Base-by-base conservation (phyloP, 2,797 vertebrate genomes). In the Nyctibius grandis region DNA sequence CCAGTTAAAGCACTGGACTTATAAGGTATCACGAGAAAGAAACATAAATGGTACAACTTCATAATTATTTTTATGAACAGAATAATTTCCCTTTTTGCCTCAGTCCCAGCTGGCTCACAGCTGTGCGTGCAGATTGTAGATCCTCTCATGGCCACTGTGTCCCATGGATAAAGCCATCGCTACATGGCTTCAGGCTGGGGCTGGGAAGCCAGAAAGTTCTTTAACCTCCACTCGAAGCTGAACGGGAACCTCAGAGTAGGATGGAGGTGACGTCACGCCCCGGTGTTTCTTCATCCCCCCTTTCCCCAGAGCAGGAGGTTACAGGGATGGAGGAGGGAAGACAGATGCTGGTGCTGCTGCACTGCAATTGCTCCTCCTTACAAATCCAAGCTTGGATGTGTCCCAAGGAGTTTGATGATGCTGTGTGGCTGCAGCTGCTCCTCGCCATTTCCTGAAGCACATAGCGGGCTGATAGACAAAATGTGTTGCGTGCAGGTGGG, bases 221-320 rank as follows among this genome's bases (percentile, higher is more conserved):
- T 82, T 76, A 38, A 44, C 10, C 7, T 75, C 53, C 19, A 8
- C 20, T 57, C 34, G 56, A 44, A 42, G 29, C 53, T 51, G 14
- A 74, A 44, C 1, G 6, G 50, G n/a, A 69, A n/a, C 33, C 59
- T 80, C 54, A 34, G 42, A 60, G 61, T 21, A 50, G n/a, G 17
- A n/a, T 21, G 44, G 26, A 72, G 17, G 20, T 2, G 5, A 20
- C 1, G 0, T 44, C 6, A 2, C 2, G 14, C 31, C 38, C 6
- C 5, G 2, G 8, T 2, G 1, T 6, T 38, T 48, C 83, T 80
- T 67, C 19, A 4, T 42, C 13, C 22, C 9, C 5, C 0, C 34
- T 61, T 74, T 80, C 18, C 56, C 45, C 28, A 60, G 48, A 36
- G 64, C 44, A 69, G 40, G 59, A 73, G 59, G 40, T 73, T 64